Evolutionary conservation across 2,797 vertebrate species (phyloP), one percentile per base, ranked within the genome.

Genomic region (Hyperoplus lanceolatus): DNA sequence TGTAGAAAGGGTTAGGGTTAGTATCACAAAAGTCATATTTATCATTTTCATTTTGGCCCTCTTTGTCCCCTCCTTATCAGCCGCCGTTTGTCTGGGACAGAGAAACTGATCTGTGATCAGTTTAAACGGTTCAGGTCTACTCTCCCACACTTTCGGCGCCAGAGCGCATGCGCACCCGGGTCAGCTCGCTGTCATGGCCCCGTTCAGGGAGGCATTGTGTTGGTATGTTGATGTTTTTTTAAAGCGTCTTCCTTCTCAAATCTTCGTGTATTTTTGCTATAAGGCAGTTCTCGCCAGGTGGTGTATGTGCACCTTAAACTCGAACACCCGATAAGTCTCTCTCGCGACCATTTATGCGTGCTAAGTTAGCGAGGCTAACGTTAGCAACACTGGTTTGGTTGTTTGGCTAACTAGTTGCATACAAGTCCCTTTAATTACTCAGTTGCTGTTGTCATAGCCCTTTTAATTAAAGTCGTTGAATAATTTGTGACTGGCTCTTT

Each of bases 191-290:
- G 77, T 76, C 77, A 94, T 92, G 93, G 89, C 84, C 55, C 79
- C 84, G 29, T 66, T 78, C 75, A 71, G 66, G 73, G 77, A 85
- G 75, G 65, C 72, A 50, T 90, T 88, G 77, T 90, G 72, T 63
- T 70, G 89, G 80, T 88, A 86, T 90, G 82, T 85, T 84, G 59
- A 71, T 81, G 42, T 84, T 82, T 86, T 29, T 29, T 84, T n/a
- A 41, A 54, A n/a, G 2, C 16, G 0, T 60, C 13, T 64, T 61
- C 0, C 16, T 2, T 59, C 42, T 46, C 29, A 38, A 16, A 49
- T 8, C 4, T 3, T 10, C 0, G 38, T 1, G 5, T 39, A 0
- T 0, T 57, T 55, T n/a, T 6, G 9, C 41, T 7, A 11, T 1
- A n/a, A 60, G 46, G 46, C 0, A 0, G 6, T 45, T 1, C 18